Evolutionary conservation across 2,888 invertebrate species (phyloP), one percentile per base, ranked within the genome.

Genomic region (Aethes cnicana): DNA sequence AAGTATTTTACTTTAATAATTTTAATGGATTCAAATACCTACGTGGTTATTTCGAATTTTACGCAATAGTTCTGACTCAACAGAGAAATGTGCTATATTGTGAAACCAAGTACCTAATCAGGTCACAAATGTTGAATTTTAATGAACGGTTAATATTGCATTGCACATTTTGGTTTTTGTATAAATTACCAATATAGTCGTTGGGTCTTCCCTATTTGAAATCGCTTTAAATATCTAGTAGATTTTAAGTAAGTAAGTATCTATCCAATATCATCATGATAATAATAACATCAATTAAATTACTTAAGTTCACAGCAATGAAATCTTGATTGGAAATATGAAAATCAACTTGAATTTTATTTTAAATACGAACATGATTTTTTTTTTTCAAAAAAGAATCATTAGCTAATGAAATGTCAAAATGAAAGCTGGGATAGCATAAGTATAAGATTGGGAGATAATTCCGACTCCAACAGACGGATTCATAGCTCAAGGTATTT

Each of bases 381-480:
- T n/a, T n/a, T n/a, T n/a, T n/a, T n/a, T n/a, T n/a, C n/a, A n/a
- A n/a, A n/a, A n/a, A n/a, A n/a, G n/a, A n/a, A n/a, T n/a, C n/a
- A n/a, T n/a, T n/a, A n/a, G n/a, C n/a, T n/a, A n/a, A n/a, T n/a
- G n/a, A n/a, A n/a, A n/a, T n/a, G n/a, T n/a, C n/a, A n/a, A n/a
- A n/a, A n/a, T n/a, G n/a, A n/a, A 66, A 68, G 64, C 69, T 62
- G 66, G 64, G n/a, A n/a, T n/a, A n/a, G n/a, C n/a, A 67, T 67
- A 77, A 77, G 74, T 72, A 81, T 76, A 59, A 62, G 69, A 69
- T 77, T 69, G 72, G 61, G 55, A 59, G 55, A 60, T 57, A 53
- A 59, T 53, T 63, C 58, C 47, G 43, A 33, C 39, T 47, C 57
- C 32, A 52, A 46, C 55, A 57, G 57, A 61, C 56, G 57, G 55